Percentiles rank a stretch among this genome's conserved stretches.
These are phyloP conservation scores for Pitangus sulphuratus DNA, from an alignment of 2,797 vertebrate species.

Conservation along the genomic window DNA sequence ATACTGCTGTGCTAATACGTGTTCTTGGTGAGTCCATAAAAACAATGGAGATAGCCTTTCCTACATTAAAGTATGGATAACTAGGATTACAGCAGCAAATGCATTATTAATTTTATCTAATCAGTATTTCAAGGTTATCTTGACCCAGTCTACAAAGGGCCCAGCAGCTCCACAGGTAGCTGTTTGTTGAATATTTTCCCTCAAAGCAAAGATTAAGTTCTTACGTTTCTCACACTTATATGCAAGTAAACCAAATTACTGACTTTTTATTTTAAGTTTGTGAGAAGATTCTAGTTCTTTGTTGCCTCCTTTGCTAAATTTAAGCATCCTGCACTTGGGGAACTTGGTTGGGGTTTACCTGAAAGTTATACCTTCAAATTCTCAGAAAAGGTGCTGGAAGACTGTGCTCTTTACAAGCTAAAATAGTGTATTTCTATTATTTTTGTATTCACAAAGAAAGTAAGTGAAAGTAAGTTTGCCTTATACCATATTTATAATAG, in stretches of 20 bases:
- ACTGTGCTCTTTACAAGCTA: not conserved
- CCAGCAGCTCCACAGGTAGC: constrained; percentile 1
- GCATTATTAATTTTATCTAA: constrained; percentile 34
- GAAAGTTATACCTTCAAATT: not conserved
- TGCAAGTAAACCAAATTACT: not conserved
- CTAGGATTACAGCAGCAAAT: constrained; percentile 19
- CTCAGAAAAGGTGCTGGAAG: not conserved
- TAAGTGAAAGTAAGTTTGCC: not conserved
- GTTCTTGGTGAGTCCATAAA: constrained; percentile 59
- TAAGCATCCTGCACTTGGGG: not conserved
- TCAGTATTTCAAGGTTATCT: constrained; percentile 31
- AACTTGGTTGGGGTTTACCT: not conserved
- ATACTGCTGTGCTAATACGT: constrained; percentile 66
- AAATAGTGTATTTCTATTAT: not conserved
- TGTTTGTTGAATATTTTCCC: not conserved
- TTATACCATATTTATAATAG: accelerated
- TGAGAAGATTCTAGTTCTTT: not conserved
- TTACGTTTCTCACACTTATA: accelerated
- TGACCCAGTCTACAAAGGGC: not conserved
- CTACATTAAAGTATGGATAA: not conserved
- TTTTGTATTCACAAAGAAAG: not conserved
- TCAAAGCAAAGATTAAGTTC: not conserved
- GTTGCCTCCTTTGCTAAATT: not conserved
- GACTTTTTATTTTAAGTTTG: not conserved
- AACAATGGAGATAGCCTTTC: constrained; percentile 44